These are phyloP conservation scores for Batillaria attramentaria DNA, from an alignment of 1,140 invertebrate genomes.

Conservation along the genomic window DNA sequence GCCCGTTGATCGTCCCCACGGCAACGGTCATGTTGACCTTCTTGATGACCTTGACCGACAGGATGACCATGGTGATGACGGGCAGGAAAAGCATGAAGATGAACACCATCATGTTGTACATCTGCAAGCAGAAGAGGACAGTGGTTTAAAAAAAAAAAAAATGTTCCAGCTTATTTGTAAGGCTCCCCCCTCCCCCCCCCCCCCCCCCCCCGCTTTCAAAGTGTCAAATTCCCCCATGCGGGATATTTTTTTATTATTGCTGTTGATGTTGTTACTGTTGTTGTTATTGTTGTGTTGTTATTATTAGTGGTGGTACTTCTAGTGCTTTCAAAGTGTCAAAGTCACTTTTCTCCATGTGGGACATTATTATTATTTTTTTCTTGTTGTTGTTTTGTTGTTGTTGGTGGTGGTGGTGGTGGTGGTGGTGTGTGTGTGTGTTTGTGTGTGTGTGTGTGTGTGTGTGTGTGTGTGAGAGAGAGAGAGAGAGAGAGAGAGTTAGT, in stretches of 20 bases:
- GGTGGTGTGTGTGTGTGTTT: background rate
- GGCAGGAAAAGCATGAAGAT: slow-evolving; percentile 13
- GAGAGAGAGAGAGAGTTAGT: too few species aligned
- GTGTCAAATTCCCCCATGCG: too few species aligned
- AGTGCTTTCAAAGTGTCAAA: background rate
- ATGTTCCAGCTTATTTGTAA: too few species aligned
- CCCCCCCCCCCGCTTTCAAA: too few species aligned
- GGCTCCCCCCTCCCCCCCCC: too few species aligned
- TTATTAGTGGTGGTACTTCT: background rate
- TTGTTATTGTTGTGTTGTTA: too few species aligned
- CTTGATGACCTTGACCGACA: background rate
- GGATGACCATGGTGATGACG: background rate
- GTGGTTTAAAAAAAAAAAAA: background rate
- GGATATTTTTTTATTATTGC: too few species aligned
- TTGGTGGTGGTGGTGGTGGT: background rate
- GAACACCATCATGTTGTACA: slow-evolving; percentile 18
- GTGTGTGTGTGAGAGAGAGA: too few species aligned
- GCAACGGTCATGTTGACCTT: background rate
- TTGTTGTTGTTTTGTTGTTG: too few species aligned
- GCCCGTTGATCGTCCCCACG: background rate
- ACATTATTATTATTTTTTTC: slow-evolving; percentile 4
- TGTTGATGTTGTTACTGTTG: too few species aligned
- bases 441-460: slow-evolving; percentile 15
- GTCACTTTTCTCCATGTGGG: background rate
- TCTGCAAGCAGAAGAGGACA: background rate